Evolutionary conservation across 1,140 invertebrate genomes (phyloP).

Genomic region (Tigriopus japonicus): DNA sequence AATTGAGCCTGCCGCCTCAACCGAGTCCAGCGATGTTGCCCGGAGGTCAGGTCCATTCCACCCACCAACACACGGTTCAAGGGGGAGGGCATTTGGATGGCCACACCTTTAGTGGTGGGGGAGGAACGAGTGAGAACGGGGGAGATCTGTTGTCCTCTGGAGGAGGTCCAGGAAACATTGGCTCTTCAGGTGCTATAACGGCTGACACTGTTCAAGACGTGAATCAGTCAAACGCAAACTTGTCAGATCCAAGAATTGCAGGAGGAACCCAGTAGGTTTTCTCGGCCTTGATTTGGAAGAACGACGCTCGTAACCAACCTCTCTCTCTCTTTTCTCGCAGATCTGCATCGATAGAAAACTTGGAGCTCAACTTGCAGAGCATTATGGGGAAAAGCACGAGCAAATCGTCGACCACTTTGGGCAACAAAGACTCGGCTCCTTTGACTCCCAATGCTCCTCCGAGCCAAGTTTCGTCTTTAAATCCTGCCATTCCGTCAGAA

Average conservation of each 20-base stretch:
- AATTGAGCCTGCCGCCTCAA: too few species aligned
- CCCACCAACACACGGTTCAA: too few species aligned
- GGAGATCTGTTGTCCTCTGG: too few species aligned
- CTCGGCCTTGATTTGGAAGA: background rate
- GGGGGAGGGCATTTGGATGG: too few species aligned
- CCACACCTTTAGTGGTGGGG: too few species aligned
- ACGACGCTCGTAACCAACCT: background rate
- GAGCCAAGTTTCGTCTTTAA: background rate
- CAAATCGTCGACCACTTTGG: background rate
- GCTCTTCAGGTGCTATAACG: background rate
- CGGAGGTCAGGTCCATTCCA: too few species aligned
- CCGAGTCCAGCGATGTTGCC: too few species aligned
- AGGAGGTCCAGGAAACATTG: background rate
- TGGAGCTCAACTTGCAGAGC: constrained; percentile 10
- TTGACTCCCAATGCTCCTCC: background rate
- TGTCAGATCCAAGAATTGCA: background rate
- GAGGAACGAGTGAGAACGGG: too few species aligned
- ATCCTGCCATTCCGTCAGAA: background rate
- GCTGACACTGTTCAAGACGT: too few species aligned
- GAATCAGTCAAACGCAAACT: background rate
- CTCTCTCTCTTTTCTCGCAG: background rate
- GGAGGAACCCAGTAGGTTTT: background rate
- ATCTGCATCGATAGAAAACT: background rate
- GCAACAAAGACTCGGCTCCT: background rate
- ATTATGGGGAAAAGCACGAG: background rate